phyloP scores from a whole-genome alignment of 2,113 vertebrate species.

The Albula goreensis region DNA sequence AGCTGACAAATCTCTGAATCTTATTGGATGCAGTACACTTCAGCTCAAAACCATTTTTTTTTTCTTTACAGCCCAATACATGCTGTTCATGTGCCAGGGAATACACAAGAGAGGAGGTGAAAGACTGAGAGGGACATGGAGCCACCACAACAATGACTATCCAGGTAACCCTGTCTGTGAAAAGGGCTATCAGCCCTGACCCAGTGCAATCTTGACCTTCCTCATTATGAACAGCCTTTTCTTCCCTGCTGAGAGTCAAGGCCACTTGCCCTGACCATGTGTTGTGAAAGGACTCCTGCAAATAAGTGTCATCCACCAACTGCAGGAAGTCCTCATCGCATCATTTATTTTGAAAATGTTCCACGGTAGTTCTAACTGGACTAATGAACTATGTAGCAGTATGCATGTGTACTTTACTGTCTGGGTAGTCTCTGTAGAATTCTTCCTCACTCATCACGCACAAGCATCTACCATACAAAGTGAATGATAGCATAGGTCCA shows the following conservation, averaged over 20 bases:
- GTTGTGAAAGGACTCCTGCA: neutral
- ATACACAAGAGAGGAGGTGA: constrained; percentile 52
- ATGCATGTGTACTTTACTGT: neutral
- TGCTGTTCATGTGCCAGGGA: constrained; percentile 62
- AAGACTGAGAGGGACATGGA: constrained; percentile 54
- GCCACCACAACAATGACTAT: constrained; percentile 61
- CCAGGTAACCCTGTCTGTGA: constrained; percentile 55
- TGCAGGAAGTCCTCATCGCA: neutral
- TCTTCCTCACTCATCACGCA: neutral
- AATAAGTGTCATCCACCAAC: neutral
- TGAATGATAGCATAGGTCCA: neutral
- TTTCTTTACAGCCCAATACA: constrained; percentile 58
- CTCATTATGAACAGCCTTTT: neutral
- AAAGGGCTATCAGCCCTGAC: neutral
- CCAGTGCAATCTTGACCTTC: neutral
- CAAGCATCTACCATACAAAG: neutral
- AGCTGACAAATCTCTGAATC: neutral
- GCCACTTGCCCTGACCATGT: neutral
- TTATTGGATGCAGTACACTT: neutral
- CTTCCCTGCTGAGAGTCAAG: neutral
- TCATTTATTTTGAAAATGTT: neutral
- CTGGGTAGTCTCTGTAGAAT: neutral
- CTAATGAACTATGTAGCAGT: neutral
- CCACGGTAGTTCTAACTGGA: neutral
- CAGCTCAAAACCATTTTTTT: neutral